Conservation (phyloP, 2,888 invertebrate species). For the Deilephila elpenor region DNA sequence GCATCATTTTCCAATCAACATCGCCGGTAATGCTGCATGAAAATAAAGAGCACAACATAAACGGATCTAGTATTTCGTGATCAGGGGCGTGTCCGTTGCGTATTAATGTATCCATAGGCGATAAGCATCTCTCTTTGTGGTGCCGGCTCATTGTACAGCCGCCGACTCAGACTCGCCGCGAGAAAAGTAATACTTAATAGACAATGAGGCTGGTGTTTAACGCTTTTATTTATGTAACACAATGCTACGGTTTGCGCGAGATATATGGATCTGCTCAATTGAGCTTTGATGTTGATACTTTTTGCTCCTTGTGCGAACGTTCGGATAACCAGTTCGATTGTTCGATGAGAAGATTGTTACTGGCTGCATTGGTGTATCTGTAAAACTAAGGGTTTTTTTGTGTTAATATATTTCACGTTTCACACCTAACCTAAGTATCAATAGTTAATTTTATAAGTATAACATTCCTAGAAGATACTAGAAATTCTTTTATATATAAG, state of each 20-base stretch:
- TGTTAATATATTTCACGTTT: neutral
- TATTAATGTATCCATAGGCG: conserved; percentile 74
- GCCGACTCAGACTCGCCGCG: conserved; percentile 55
- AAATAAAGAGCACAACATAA: conserved; percentile 69
- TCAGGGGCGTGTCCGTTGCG: conserved; percentile 76
- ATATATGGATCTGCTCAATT: conserved; percentile 63
- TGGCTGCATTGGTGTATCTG: neutral
- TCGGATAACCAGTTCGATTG: neutral
- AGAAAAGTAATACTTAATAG: conserved; percentile 83
- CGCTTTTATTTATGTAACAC: conserved; percentile 81
- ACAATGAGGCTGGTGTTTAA: conserved; percentile 79
- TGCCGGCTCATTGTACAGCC: conserved; percentile 77
- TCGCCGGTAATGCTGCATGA: conserved; percentile 59
- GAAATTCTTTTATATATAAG: neutral
- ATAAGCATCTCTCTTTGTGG: conserved; percentile 78
- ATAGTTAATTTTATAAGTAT: no score
- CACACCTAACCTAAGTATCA: neutral
- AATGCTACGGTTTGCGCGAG: conserved; percentile 70
- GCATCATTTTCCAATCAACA: conserved; percentile 34
- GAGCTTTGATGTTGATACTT: conserved; percentile 7
- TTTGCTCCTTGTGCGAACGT: neutral
- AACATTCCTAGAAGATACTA: neutral
- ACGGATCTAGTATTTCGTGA: conserved; percentile 80
- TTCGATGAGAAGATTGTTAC: neutral
- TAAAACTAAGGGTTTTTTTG: neutral